These are phyloP conservation scores for Bombycilla garrulus DNA, from an alignment of 2,113 vertebrate species.

Conservation along the genomic window DNA sequence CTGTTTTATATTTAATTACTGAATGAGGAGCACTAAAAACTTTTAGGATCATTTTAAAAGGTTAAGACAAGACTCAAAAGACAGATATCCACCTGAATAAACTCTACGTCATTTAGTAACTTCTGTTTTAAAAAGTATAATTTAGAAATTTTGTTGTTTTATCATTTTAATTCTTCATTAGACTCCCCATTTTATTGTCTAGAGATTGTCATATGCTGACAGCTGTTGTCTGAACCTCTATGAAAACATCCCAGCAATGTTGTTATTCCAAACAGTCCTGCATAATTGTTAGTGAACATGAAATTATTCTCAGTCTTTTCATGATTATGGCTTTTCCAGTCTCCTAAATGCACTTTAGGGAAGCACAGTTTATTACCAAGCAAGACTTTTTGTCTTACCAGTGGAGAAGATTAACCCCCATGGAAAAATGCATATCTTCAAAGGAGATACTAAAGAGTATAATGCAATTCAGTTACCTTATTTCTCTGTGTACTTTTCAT, in stretches of 20 bases:
- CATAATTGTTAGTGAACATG: neutral
- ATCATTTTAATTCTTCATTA: neutral
- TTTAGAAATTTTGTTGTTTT: neutral
- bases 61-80: neutral
- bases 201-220: neutral
- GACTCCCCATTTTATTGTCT: neutral
- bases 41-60: neutral
- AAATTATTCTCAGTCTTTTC: neutral
- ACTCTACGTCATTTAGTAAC: neutral
- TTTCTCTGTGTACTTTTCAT: neutral
- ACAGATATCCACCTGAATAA: neutral
- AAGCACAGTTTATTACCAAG: neutral
- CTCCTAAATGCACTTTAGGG: neutral
- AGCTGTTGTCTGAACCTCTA: neutral
- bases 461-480: neutral
- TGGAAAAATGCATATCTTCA: neutral
- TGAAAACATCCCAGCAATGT: neutral
- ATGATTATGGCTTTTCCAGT: neutral
- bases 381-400: neutral
- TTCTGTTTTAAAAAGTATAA: neutral
- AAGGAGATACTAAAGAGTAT: neutral
- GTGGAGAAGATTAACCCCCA: neutral
- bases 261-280: neutral
- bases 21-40: neutral
- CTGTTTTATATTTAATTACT: neutral